These are phyloP conservation scores for Spinibarbus caldwelli DNA, from an alignment of 2,797 vertebrate genomes.

Conservation along the genomic window DNA sequence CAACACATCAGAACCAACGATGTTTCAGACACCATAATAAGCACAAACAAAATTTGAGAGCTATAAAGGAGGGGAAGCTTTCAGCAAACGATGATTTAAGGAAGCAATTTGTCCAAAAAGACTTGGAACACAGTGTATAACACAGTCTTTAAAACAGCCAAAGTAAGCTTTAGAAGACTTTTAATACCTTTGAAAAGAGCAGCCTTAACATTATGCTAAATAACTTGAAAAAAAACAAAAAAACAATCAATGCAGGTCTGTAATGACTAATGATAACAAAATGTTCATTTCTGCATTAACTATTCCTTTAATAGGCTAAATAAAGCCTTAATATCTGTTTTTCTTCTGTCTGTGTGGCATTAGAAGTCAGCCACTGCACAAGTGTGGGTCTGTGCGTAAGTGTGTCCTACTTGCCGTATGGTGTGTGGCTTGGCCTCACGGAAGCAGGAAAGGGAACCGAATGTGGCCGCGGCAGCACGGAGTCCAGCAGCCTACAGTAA, in stretches of 20 bases:
- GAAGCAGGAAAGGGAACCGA: slow-evolving; percentile 53
- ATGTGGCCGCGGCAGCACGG: slow-evolving; percentile 63
- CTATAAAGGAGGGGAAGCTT: background rate
- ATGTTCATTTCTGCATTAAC: background rate
- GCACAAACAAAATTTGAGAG: background rate
- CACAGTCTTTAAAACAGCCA: background rate
- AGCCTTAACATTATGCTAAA: background rate
- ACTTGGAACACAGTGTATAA: background rate
- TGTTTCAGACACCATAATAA: background rate
- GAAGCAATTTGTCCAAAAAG: background rate
- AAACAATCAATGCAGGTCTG: background rate
- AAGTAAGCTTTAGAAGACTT: background rate
- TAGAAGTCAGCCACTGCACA: background rate
- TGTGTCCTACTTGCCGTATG: slow-evolving; percentile 28
- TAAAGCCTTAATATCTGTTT: background rate
- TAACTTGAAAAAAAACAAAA: no score
- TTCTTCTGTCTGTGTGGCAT: slow-evolving; percentile 19
- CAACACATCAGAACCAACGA: background rate
- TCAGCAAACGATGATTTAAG: background rate
- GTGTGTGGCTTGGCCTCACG: slow-evolving; percentile 60
- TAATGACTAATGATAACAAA: background rate
- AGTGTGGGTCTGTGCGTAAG: slow-evolving; percentile 34
- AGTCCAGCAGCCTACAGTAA: slow-evolving; percentile 69
- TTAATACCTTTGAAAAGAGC: background rate
- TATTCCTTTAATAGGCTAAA: background rate